Percentiles rank a stretch among this genome's conserved stretches.
These are phyloP conservation scores for Syrista parreyssii DNA, from an alignment of 2,888 invertebrate species.

Conservation along the genomic window DNA sequence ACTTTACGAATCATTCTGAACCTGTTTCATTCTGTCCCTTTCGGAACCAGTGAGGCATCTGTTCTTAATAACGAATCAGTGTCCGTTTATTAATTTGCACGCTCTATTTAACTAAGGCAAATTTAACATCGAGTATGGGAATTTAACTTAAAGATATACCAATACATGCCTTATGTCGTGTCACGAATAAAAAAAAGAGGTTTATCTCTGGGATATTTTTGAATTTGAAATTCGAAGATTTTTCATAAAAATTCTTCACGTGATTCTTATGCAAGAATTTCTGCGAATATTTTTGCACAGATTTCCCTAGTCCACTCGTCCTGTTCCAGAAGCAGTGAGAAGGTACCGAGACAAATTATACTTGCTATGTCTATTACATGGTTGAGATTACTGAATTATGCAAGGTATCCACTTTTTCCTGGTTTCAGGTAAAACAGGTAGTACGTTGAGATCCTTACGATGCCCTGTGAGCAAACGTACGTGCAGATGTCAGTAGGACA, in stretches of 20 bases:
- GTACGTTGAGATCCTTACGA: neutral
- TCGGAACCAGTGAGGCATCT: neutral
- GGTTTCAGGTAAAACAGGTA: neutral
- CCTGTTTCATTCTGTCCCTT: no score
- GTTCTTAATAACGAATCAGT: neutral
- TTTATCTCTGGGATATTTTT: neutral
- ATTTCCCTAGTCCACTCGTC: neutral
- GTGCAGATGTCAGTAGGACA: neutral
- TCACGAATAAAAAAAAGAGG: neutral
- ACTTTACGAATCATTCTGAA: neutral
- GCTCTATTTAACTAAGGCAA: neutral
- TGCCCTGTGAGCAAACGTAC: neutral
- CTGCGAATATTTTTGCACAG: neutral
- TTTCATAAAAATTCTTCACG: neutral
- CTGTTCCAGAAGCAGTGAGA: neutral
- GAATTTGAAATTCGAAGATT: neutral
- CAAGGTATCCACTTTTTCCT: neutral
- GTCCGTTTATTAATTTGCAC: neutral
- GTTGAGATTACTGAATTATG: neutral
- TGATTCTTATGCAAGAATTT: neutral
- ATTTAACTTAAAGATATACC: neutral
- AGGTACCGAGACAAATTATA: neutral
- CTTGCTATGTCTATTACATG: neutral
- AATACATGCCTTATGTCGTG: neutral
- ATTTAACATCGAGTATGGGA: neutral